Evolutionary conservation across 2,113 vertebrate genomes (phyloP), one percentile per base, ranked within the genome.

Genomic region (Cochlearius cochlearius): DNA sequence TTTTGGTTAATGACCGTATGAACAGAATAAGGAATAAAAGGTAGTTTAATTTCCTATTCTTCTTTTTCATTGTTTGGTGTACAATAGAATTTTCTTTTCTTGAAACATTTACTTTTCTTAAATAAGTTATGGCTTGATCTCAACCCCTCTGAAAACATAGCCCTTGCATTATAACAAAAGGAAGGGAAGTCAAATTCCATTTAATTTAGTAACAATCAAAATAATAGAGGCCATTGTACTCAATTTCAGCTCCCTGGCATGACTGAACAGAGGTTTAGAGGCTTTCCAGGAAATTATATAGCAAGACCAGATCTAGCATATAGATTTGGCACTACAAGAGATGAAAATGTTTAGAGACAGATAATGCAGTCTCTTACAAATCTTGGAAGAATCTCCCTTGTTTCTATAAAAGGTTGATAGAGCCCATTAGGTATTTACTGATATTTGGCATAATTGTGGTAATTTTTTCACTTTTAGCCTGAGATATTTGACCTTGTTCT

Each of bases 191-290:
- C 32, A 93, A 88, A 96, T 88, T 92, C 34, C 23, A 68, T 90
- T 97, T 92, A 6, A 68, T 88, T 94, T 88, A 83, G 39, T 62
- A 95, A 86, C 63, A 86, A 68, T 58, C 71, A 90, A 66, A 94
- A 88, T 92, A 90, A 94, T 76, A 92, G 79, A 86, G 41, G 63
- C n/a, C 59, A 88, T 80, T 88, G 58, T 76, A 90, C 59, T 90
- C 62, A 58, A 38, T 78, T 95, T 88, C 71, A 93, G 14, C 53
- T 92, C 56, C 49, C 66, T 86, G 81, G 58, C 39, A 86, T 78
- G 86, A 85, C 0, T 73, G 62, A 95, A 73, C 36, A 86, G 43
- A 86, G 19, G 10, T 26, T 93, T 92, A 80, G 50, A 86, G 45
- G 72, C 32, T 92, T 88, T 78, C 69, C 47, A 88, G 74, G 47